Evolutionary conservation across 2,888 invertebrate species (phyloP), one percentile per base, ranked within the genome.

Genomic region (Ichneumon xanthorius): DNA sequence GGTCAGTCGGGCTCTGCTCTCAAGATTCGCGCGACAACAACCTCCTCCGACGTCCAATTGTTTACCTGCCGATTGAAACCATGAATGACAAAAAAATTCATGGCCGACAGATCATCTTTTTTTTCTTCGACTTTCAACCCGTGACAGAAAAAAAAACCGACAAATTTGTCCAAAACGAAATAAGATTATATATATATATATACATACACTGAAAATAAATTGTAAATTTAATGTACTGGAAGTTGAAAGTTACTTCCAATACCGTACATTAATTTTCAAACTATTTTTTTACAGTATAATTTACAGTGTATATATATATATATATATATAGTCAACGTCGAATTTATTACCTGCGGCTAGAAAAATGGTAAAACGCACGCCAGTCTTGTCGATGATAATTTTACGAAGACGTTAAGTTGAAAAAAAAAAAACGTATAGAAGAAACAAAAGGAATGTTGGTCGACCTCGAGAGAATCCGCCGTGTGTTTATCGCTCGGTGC

Each of bases 1-100:
- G 85, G 85, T 85, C 85, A 85, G 79, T 73, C 83, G 68, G 76
- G 75, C 71, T 61, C 61, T 40, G 75, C 85, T 76, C 85, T 85
- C 85, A 75, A 76, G 85, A 82, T 71, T 65, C 77, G 48, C 75
- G 85, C 85, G 81, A 81, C 85, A 22, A 72, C 61, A 22, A 72
- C 61, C 58, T 72, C 72, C 37, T 37, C 53, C 22, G 19, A 26
- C 33, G 22, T 72, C n/a, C 58, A 72, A 72, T 72, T 72, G 55
- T 72, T 14, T 58, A 55, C 72, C 55, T 22, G 5, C 30, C 40
- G 22, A 40, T 55, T 55, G 9, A 26, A 22, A 55, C 37, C 9
- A 72, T 19, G 37, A 72, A 11, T 19, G 6, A 37, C 30, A 55
- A 14, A 19, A 22, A 11, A 22, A 45, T 14, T 45, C 37, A 26